Conservation (phyloP, 1,140 invertebrate genomes). For the Neodiprion virginianus region DNA sequence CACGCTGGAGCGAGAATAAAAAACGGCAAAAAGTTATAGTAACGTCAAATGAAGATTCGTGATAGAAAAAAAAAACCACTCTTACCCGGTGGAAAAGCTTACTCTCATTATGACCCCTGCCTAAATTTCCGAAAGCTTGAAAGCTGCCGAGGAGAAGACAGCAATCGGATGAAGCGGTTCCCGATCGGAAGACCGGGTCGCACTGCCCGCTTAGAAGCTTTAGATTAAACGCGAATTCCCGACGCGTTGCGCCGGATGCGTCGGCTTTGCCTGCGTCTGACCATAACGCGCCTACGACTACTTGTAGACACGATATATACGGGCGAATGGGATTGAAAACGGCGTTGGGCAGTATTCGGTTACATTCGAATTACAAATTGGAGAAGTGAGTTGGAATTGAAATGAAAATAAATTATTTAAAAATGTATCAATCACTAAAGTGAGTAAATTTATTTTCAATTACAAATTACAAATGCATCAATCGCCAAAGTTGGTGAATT, state of each 20-base stretch:
- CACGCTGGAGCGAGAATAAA: not conserved
- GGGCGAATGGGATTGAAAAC: not conserved
- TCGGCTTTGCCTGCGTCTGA: not conserved
- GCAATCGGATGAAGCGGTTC: not conserved
- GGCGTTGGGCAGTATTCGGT: not conserved
- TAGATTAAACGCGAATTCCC: not conserved
- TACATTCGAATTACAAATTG: not conserved
- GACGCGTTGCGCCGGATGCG: not conserved
- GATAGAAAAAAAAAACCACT: not conserved
- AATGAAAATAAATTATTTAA: not conserved
- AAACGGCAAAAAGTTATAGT: too few species aligned
- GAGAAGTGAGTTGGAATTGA: not conserved
- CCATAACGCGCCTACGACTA: not conserved
- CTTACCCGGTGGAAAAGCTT: not conserved
- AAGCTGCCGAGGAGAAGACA: not conserved
- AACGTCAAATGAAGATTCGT: not conserved
- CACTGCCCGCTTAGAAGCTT: not conserved
- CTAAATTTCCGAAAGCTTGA: not conserved
- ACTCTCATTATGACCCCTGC: not conserved
- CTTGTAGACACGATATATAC: not conserved
- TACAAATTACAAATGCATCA: not conserved
- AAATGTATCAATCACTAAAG: not conserved
- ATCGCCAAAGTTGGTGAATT: too few species aligned
- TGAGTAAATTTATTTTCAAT: not conserved
- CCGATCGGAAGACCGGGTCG: conserved; percentile 6